Percentiles rank a stretch among this genome's conserved stretches.
These are phyloP conservation scores for Leptopilina boulardi DNA, from an alignment of 1,140 invertebrate species.

Conservation along the genomic window DNA sequence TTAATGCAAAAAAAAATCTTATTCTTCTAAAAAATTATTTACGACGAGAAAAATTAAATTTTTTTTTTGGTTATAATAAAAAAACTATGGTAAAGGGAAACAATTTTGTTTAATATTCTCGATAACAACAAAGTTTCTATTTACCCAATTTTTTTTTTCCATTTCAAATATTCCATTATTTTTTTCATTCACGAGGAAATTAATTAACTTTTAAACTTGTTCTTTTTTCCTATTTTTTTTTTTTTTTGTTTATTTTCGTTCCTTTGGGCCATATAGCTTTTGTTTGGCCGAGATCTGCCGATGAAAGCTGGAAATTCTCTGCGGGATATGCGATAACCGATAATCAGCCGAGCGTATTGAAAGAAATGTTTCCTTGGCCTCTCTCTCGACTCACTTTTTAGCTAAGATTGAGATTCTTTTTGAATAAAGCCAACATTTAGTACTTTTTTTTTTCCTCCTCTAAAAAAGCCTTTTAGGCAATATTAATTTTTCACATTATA, in stretches of 20 bases:
- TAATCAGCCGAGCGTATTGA: slow-evolving; percentile 20
- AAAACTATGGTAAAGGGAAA: no score
- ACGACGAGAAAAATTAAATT: no score
- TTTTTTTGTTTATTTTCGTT: background rate
- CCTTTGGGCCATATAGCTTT: background rate
- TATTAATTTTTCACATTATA: background rate
- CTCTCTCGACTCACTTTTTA: slow-evolving; percentile 16
- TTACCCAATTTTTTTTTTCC: background rate
- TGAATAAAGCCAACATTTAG: slow-evolving; percentile 14
- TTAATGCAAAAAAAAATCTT: no score
- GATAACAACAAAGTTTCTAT: no score
- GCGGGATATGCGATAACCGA: slow-evolving; percentile 23
- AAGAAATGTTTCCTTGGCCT: slow-evolving; percentile 24
- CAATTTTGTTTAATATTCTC: no score
- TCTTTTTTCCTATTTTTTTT: background rate
- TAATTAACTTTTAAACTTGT: background rate
- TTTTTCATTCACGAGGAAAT: background rate
- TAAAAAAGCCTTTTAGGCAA: background rate
- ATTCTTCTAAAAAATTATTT: no score
- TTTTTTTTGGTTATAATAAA: no score
- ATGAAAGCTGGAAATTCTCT: slow-evolving; percentile 5
- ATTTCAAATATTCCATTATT: background rate
- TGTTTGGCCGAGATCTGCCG: background rate
- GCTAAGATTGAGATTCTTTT: slow-evolving; percentile 18
- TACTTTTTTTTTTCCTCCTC: background rate